Percentiles rank a stretch among this genome's conserved stretches.
Evolutionary conservation across 2,113 vertebrate genomes (phyloP).

Genomic region (Eptesicus fuscus): DNA sequence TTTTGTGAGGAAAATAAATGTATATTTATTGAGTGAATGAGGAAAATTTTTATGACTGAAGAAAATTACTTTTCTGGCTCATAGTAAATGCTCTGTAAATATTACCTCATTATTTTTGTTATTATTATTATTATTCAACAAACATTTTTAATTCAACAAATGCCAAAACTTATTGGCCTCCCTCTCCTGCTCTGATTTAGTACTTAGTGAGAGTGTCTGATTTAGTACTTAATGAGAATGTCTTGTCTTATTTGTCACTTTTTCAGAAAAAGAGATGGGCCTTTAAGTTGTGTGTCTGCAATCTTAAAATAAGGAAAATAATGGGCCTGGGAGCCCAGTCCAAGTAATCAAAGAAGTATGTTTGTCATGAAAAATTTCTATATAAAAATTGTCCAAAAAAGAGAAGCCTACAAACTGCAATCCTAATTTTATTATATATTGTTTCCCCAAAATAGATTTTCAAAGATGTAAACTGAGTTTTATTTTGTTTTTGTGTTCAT

Average conservation of each 20-base stretch:
- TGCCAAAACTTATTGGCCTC: background rate
- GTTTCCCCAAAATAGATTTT: background rate
- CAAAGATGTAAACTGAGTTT: background rate
- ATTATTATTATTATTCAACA: background rate
- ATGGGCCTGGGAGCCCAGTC: background rate
- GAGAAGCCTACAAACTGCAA: background rate
- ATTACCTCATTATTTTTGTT: background rate
- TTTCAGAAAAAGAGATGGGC: background rate
- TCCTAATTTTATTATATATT: background rate
- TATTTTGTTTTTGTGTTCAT: background rate
- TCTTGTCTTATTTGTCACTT: background rate
- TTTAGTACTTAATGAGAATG: no score
- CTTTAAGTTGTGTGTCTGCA: background rate
- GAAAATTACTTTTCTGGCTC: background rate
- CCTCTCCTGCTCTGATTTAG: background rate
- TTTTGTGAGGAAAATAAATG: background rate
- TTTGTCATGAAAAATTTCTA: constrained; percentile 61
- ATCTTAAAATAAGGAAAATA: background rate
- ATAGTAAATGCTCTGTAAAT: background rate
- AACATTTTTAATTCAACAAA: background rate
- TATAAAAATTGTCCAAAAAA: constrained; percentile 53
- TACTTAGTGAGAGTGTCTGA: background rate
- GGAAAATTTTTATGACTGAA: background rate
- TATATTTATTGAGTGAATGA: background rate
- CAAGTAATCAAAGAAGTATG: constrained; percentile 39